These are phyloP conservation scores for Torymus auratus DNA, from an alignment of 2,888 invertebrate species.

Conservation along the genomic window DNA sequence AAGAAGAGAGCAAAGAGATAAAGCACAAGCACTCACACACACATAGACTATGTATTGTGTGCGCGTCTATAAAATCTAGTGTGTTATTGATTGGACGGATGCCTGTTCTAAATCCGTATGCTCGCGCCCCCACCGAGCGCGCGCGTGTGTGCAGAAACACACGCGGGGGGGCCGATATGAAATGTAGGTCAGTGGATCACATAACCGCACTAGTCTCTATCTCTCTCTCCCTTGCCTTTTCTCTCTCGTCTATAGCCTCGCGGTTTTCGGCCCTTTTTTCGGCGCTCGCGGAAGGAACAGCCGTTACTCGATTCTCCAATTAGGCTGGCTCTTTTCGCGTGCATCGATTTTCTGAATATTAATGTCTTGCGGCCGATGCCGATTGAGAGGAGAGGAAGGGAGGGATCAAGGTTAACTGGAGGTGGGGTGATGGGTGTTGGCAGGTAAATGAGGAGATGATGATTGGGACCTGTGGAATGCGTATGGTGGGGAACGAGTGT, in stretches of 20 bases:
- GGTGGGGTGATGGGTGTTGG: no score
- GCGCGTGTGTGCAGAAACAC: constrained; percentile 63
- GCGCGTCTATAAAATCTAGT: constrained; percentile 69
- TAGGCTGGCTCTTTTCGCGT: neutral
- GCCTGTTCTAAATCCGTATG: constrained; percentile 72
- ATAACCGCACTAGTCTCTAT: constrained; percentile 64
- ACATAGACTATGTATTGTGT: constrained; percentile 3
- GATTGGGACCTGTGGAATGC: neutral
- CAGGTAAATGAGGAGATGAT: neutral
- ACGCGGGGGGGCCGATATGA: constrained; percentile 63
- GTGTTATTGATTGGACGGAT: constrained; percentile 72
- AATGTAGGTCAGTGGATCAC: constrained; percentile 74
- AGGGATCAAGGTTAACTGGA: no score
- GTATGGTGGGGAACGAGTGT: neutral
- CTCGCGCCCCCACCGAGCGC: constrained; percentile 55
- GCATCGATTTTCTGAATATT: constrained; percentile 19
- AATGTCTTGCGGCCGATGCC: neutral
- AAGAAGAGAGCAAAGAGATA: constrained; percentile 1
- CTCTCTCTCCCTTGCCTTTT: constrained; percentile 12
- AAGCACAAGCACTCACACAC: neutral
- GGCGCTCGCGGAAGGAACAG: neutral
- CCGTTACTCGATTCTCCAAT: constrained; percentile 19
- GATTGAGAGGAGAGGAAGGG: no score
- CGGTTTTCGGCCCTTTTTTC: neutral
- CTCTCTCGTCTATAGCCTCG: constrained; percentile 13